phyloP scores from a whole-genome alignment of 2,113 vertebrate genomes.

The Glaucomys volans region DNA sequence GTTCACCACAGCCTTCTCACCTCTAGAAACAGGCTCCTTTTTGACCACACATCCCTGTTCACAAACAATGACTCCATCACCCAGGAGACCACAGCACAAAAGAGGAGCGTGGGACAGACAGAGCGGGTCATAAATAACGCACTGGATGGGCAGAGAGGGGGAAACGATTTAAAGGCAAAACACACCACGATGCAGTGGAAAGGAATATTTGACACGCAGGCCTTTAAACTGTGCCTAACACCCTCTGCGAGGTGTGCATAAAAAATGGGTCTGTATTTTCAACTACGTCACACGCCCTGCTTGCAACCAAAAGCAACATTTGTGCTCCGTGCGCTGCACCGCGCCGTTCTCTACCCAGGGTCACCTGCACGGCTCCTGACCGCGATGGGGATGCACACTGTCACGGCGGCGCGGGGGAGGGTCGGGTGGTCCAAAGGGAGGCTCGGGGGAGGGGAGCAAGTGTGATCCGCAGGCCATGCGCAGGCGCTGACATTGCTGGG shows the following conservation, averaged over 20 bases:
- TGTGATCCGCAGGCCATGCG: slow-evolving; percentile 1
- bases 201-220: background rate
- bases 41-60: slow-evolving; percentile 2
- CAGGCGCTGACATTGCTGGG: slow-evolving; percentile 71
- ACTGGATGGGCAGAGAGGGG: background rate
- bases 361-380: slow-evolving; percentile 49
- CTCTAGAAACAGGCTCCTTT: slow-evolving; percentile 30
- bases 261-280: slow-evolving; percentile 34
- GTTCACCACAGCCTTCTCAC: background rate
- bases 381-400: slow-evolving; percentile 66
- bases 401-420: background rate
- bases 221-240: background rate
- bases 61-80: slow-evolving; percentile 40
- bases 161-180: background rate
- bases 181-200: background rate
- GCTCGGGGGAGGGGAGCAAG: background rate
- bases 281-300: background rate
- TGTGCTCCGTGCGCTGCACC: background rate
- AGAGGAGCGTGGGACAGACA: background rate
- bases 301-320: slow-evolving; percentile 52
- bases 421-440: background rate
- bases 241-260: background rate
- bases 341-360: background rate
- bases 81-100: slow-evolving; percentile 63
- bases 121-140: background rate